A percentile compares a stretch with the other conserved stretches of the same genome.
These are phyloP conservation scores for Microcaecilia unicolor DNA, from an alignment of 2,797 vertebrate genomes.

Conservation along the genomic window DNA sequence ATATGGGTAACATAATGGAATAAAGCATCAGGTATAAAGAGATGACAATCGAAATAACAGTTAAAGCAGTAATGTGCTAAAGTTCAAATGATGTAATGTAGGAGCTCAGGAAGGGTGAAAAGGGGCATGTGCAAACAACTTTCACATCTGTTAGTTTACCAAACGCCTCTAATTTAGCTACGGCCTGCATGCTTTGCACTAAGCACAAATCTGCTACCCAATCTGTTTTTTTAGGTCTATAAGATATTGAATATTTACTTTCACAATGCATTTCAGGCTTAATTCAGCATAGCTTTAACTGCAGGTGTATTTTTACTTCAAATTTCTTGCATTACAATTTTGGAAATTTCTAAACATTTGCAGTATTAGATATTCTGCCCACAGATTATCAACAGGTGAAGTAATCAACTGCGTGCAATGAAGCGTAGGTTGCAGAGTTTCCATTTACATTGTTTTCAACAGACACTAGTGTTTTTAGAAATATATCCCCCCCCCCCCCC, in stretches of 20 bases:
- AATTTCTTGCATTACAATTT: constrained; percentile 80
- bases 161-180: too few species aligned
- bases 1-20: too few species aligned
- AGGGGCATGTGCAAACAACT: too few species aligned
- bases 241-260: constrained; percentile 80
- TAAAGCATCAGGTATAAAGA: too few species aligned
- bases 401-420: constrained; percentile 67
- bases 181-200: too few species aligned
- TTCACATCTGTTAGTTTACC: too few species aligned
- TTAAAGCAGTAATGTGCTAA: too few species aligned
- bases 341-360: constrained; percentile 70
- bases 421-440: too few species aligned
- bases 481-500: constrained; percentile 55
- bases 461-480: constrained; percentile 66
- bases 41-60: too few species aligned
- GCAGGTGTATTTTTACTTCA: constrained; percentile 76
- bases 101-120: too few species aligned
- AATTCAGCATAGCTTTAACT: constrained; percentile 76
- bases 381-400: constrained; percentile 61
- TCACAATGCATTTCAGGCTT: constrained; percentile 97
- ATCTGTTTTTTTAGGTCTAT: constrained; percentile 78
- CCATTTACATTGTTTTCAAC: constrained; percentile 46
- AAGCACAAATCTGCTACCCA: too few species aligned
- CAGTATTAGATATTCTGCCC: constrained; percentile 74
- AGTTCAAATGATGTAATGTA: too few species aligned